Percentiles rank a stretch among this genome's conserved stretches.
Evolutionary conservation across 92 coral and sea anemone species (phyloP).

Genomic region (Umimayanthus kanabou): DNA sequence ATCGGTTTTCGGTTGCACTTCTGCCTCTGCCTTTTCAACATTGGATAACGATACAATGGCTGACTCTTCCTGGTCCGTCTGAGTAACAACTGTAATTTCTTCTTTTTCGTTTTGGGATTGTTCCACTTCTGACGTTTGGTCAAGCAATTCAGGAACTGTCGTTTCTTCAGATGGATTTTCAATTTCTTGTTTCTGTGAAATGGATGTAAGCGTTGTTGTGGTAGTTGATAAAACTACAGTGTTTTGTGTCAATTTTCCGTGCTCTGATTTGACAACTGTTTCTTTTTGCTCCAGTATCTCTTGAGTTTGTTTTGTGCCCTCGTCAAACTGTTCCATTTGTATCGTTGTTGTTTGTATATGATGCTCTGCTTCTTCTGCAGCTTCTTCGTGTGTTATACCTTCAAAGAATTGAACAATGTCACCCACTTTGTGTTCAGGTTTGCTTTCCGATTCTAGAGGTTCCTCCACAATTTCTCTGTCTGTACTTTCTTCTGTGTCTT

Average conservation of each 20-base stretch:
- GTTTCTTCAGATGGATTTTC: background rate
- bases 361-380: background rate
- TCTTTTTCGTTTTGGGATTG: background rate
- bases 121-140: constrained; percentile 1
- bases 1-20: background rate
- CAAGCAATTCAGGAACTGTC: background rate
- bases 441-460: constrained; percentile 7
- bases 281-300: background rate
- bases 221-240: background rate
- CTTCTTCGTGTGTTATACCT: constrained; percentile 24
- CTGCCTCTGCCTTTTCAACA: background rate
- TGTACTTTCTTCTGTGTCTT: background rate
- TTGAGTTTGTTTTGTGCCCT: constrained; percentile 8
- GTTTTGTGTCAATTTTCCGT: background rate
- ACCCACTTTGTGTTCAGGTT: constrained; percentile 30
- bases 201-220: background rate
- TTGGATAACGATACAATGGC: background rate
- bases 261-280: background rate
- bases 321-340: background rate
- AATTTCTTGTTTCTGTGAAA: background rate
- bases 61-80: constrained; percentile 16
- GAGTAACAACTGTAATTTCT: constrained; percentile 12
- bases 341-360: background rate
- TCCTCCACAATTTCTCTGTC: constrained; percentile 8
- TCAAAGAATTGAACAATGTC: constrained; percentile 34